phyloP scores from a whole-genome alignment of 2,888 invertebrate genomes.

The Noctua janthina region DNA sequence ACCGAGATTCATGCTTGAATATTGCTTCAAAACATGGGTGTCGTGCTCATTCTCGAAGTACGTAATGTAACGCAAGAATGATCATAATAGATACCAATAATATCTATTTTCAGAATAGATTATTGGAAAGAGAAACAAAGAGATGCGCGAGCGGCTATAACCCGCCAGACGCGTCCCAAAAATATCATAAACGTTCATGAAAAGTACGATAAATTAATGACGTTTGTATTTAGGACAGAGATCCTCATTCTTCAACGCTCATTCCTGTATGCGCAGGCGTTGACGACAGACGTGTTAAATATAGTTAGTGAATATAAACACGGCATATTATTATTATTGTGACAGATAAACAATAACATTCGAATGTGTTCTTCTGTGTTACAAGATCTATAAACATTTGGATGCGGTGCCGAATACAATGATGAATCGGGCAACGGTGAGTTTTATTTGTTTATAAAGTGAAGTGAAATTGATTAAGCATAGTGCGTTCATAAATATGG shows the following conservation, averaged over 20 bases:
- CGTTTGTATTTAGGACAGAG: constrained; percentile 45
- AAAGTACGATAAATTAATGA: constrained; percentile 30
- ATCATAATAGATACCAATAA: background rate
- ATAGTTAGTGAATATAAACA: constrained; percentile 48
- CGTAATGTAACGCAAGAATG: background rate
- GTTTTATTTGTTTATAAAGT: constrained; percentile 21
- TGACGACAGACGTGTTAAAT: constrained; percentile 40
- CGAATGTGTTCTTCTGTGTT: constrained; percentile 37
- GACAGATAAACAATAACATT: constrained; percentile 53
- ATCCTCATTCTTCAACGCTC: constrained; percentile 41
- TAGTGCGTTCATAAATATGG: background rate
- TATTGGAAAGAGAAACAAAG: background rate
- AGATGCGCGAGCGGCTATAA: constrained; percentile 8
- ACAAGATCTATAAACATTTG: constrained; percentile 29
- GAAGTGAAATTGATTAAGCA: background rate
- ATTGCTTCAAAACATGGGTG: background rate
- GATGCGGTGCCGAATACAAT: constrained; percentile 45
- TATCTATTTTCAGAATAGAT: constrained; percentile 12
- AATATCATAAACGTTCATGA: constrained; percentile 12
- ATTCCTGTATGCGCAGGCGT: constrained; percentile 47
- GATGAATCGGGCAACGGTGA: constrained; percentile 54
- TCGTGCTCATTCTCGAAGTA: background rate
- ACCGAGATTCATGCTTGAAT: background rate
- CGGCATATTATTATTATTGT: constrained; percentile 29
- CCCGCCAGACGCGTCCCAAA: constrained; percentile 8